Conservation (phyloP, 2,888 invertebrate species). For the Trichopoda pennipes region DNA sequence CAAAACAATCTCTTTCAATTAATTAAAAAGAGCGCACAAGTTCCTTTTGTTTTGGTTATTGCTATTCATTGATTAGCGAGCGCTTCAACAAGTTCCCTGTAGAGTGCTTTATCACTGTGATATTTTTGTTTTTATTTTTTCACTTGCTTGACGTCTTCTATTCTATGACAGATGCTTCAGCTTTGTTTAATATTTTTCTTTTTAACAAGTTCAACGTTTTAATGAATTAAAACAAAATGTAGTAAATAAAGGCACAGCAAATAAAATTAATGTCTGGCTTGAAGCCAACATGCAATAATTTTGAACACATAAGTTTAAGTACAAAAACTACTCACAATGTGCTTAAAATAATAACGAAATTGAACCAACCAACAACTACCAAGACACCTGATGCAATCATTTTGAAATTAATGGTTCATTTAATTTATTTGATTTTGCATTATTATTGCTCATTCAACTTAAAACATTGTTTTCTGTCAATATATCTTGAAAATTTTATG, state of each 20-base stretch:
- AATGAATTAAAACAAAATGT: slow-evolving; percentile 52
- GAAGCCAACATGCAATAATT: slow-evolving; percentile 62
- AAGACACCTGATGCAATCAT: slow-evolving; percentile 66
- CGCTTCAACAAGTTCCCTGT: slow-evolving; percentile 36
- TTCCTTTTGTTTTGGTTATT: too few relatives aligned
- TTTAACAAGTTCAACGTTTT: slow-evolving; percentile 68
- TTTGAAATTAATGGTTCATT: slow-evolving; percentile 57
- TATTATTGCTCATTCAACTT: slow-evolving; percentile 41
- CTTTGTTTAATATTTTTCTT: slow-evolving; percentile 17
- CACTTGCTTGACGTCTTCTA: neutral
- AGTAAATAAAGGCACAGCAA: slow-evolving; percentile 39
- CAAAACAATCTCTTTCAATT: too few relatives aligned
- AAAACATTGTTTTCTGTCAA: slow-evolving; percentile 4
- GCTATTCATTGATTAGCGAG: too few relatives aligned
- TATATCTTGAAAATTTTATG: too few relatives aligned
- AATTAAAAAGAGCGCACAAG: too few relatives aligned
- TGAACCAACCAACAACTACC: slow-evolving; percentile 27
- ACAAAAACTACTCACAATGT: neutral
- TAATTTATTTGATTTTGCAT: slow-evolving; percentile 52
- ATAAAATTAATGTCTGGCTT: slow-evolving; percentile 60
- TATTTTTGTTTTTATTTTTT: neutral
- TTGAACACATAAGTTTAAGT: slow-evolving; percentile 17
- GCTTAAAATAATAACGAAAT: slow-evolving; percentile 3
- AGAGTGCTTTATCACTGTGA: neutral
- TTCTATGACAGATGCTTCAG: slow-evolving; percentile 48